A percentile compares a stretch with the other conserved stretches of the same genome.
Conservation (phyloP, 1,140 invertebrate species). For the Papilio polyxenes region DNA sequence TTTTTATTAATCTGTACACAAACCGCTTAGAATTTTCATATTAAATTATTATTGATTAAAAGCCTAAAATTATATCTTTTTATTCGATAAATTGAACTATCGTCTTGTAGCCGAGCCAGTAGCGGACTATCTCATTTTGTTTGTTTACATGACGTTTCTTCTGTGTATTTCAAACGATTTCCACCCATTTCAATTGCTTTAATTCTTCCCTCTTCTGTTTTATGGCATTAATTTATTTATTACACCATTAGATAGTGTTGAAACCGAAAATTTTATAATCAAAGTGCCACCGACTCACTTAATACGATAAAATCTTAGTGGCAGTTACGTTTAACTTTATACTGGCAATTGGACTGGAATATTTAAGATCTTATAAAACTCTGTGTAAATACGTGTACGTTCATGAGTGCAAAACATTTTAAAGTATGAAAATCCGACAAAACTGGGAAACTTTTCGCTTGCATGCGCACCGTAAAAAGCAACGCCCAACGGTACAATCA, state of each 20-base stretch:
- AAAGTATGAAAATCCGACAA: not conserved
- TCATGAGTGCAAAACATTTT: not conserved
- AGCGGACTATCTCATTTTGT: not conserved
- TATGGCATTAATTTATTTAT: too few relatives aligned
- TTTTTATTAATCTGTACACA: constrained; percentile 8
- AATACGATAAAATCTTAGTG: too few relatives aligned
- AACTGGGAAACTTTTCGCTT: not conserved
- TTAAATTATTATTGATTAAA: not conserved
- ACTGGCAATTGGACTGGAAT: not conserved
- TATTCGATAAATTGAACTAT: too few relatives aligned
- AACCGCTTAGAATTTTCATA: not conserved
- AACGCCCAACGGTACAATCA: not conserved
- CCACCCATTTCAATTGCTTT: too few relatives aligned
- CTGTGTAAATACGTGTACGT: not conserved
- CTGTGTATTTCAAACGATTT: not conserved
- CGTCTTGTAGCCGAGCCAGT: too few relatives aligned
- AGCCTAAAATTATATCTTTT: not conserved
- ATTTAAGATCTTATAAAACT: not conserved
- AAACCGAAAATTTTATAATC: too few relatives aligned
- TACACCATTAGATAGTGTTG: too few relatives aligned
- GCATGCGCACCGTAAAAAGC: not conserved
- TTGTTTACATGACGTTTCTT: not conserved
- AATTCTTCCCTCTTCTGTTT: too few relatives aligned
- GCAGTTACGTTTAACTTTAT: too few relatives aligned
- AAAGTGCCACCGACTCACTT: too few relatives aligned